Evolutionary conservation across 2,113 vertebrate species (phyloP), one percentile per base, ranked within the genome.

Genomic region (Oreochromis spilurus): DNA sequence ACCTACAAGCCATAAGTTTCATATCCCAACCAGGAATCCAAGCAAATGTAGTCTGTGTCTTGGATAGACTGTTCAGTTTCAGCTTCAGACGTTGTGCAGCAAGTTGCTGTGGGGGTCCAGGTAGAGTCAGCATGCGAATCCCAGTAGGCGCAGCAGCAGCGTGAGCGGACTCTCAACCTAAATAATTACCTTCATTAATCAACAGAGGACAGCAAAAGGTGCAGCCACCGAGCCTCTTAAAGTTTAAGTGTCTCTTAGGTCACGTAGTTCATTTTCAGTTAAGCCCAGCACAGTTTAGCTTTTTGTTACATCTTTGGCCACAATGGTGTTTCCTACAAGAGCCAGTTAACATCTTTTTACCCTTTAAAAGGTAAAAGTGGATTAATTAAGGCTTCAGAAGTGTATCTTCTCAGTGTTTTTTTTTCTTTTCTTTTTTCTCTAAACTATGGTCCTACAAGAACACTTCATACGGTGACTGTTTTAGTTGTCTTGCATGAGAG

Each of bases 151-250:
- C 58, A 82, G 81, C 58, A 55, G 84, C 79, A 80, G 75, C n/a
- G 45, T 88, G 84, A 89, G 55, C 14, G 19, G 79, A 89, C 86
- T 87, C 87, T 53, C 75, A 83, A 67, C 45, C 55, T 10, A 58
- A 91, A 88, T 93, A 94, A 93, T 93, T 86, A 84, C 60, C 57
- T 89, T 92, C 89, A 91, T 93, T 91, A 84, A 91, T 94, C 90
- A 93, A n/a, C 43, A 4, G 31, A 85, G 82, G 83, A 65, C 82
- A 86, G 83, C 57, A 52, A 87, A 79, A 85, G 78, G 88, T 83
- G 81, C 84, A 82, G 88, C 82, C 55, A 14, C 16, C 10, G 38
- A 77, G 81, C 79, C 6, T 79, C 52, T 84, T 80, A 40, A 40
- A 6, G 34, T 50, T 87, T 78, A 34, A 86, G 50, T 82, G 48